phyloP scores from a whole-genome alignment of 1,140 invertebrate genomes.

The Papilio polyxenes region DNA sequence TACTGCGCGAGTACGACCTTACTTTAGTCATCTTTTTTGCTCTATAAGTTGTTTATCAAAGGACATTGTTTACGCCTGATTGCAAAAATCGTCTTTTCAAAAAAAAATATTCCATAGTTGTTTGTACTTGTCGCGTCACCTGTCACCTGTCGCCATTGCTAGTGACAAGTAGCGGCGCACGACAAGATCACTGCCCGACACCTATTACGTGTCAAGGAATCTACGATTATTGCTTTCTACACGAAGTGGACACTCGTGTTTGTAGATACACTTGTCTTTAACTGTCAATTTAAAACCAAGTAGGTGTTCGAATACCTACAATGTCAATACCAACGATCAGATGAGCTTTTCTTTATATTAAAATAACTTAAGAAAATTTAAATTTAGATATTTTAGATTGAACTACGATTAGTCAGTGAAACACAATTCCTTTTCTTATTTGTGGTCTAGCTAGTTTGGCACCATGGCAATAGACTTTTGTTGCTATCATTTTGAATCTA shows the following conservation, averaged over 20 bases:
- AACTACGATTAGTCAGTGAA: too few relatives aligned
- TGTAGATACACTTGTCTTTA: too few relatives aligned
- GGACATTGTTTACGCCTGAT: neutral
- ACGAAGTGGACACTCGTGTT: neutral
- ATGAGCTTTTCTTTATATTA: too few relatives aligned
- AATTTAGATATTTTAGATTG: too few relatives aligned
- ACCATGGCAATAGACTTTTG: neutral
- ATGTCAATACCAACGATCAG: too few relatives aligned
- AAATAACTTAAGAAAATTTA: too few relatives aligned
- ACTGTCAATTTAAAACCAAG: too few relatives aligned
- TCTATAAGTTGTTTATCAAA: neutral
- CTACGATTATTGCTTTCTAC: neutral
- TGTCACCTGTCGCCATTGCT: neutral
- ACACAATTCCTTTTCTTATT: neutral
- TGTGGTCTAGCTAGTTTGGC: neutral
- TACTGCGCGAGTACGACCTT: too few relatives aligned
- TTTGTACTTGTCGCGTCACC: neutral
- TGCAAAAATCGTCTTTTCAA: neutral
- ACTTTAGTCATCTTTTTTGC: neutral
- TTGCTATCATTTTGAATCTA: neutral
- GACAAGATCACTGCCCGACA: constrained; percentile 8
- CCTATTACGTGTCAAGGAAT: neutral
- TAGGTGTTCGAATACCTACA: too few relatives aligned
- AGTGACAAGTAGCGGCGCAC: neutral
- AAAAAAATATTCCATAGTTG: neutral